phyloP scores from a whole-genome alignment of 1,140 invertebrate genomes.

The Drosophila pectinifera region DNA sequence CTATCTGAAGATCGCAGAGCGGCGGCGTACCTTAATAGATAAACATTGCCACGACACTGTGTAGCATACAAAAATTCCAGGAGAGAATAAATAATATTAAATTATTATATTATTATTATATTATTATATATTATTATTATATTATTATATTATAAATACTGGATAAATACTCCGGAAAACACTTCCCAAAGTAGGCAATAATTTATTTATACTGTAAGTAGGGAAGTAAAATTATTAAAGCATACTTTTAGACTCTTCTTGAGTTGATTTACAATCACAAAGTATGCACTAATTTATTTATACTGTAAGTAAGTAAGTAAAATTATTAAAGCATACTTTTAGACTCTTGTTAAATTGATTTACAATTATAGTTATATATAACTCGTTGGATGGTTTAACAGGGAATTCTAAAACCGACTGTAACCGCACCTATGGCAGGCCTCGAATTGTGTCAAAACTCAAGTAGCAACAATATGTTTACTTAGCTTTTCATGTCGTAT shows the following conservation, averaged over 20 bases:
- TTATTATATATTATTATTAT: no score
- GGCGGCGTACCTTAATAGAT: constrained; percentile 33
- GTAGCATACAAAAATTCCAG: not conserved
- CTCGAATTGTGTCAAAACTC: constrained; percentile 74
- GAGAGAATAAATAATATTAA: not conserved
- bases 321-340: not conserved
- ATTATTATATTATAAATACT: no score
- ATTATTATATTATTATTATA: no score
- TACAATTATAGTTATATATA: not conserved
- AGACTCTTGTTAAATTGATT: not conserved
- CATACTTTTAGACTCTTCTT: no score
- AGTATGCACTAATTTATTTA: no score
- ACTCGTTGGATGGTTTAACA: not conserved
- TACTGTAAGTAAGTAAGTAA: no score
- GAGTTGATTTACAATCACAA: no score
- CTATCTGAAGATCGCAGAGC: constrained; percentile 34
- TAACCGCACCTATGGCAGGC: constrained; percentile 21
- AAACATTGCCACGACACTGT: constrained; percentile 23
- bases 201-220: no score
- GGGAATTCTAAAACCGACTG: constrained; percentile 15
- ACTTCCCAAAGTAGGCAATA: no score
- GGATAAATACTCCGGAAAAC: no score
- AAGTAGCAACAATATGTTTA: constrained; percentile 66
- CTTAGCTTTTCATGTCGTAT: constrained; percentile 44
- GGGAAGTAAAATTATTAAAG: no score